These are phyloP conservation scores for Homalodisca vitripennis DNA, from an alignment of 1,140 invertebrate species.

Conservation along the genomic window DNA sequence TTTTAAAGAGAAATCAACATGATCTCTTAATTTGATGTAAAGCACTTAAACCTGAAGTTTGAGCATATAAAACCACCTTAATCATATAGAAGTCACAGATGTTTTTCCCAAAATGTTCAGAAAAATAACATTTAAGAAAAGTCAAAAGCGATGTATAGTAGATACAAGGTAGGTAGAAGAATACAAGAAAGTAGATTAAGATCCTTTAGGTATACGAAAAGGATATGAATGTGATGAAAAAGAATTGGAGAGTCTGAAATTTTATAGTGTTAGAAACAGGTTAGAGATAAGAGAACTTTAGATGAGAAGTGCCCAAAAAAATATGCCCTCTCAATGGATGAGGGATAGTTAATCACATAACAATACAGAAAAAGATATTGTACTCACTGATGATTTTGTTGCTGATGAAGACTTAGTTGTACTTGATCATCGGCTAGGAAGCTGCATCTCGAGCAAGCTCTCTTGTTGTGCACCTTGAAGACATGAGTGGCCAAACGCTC, in stretches of 20 bases:
- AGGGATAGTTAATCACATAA: neutral
- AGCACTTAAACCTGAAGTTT: no score
- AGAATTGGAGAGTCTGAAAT: neutral
- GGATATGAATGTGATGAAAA: neutral
- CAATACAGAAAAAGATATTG: neutral
- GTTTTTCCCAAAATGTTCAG: no score
- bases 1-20: no score
- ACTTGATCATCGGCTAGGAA: conserved; percentile 79
- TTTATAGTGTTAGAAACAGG: neutral
- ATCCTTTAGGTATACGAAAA: neutral
- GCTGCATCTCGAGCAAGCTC: conserved; percentile 82
- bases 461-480: conserved; percentile 86
- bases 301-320: no score
- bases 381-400: conserved; percentile 56
- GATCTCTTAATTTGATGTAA: no score
- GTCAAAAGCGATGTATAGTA: no score
- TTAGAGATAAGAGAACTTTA: no score
- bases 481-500: conserved; percentile 86
- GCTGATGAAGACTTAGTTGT: conserved; percentile 71
- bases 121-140: no score
- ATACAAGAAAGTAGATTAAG: no score
- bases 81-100: no score
- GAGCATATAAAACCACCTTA: no score
- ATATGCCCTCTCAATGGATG: neutral
- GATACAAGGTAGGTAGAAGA: no score